Base-by-base conservation (phyloP, 2,797 vertebrate species). In the Siniperca undulata region DNA sequence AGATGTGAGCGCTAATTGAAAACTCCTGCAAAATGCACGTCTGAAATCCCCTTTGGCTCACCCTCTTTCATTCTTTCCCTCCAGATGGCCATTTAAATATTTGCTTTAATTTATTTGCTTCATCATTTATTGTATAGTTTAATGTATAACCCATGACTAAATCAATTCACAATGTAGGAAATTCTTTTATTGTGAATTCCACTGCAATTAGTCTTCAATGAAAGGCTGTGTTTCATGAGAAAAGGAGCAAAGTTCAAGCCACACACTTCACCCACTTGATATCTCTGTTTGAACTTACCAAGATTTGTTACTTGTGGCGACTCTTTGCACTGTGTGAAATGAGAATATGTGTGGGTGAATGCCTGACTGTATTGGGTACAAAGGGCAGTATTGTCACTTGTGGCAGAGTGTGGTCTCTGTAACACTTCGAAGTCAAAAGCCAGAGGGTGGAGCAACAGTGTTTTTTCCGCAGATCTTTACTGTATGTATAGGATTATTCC, bases 311-410 rank as follows among this genome's bases (percentile, higher is more conserved):
- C 70, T 82, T 66, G 76, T 62, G 75, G 67, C 1, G 14, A 72
- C 80, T 77, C 78, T 84, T 72, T 74, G 77, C 77, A 20, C 58
- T 56, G 69, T 67, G 75, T 72, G 76, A 71, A 77, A 71, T 30
- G 52, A 52, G 75, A 77, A 52, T 44, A 70, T 56, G 86, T 16
- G 24, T 66, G 69, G 87, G 74, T 88, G 83, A 87, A 83, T 75
- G 85, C 27, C 67, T 50, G 70, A 85, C 83, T 92, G 77, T 86
- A 73, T 19, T 27, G 40, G 80, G 66, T 69, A 90, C 88, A 93
- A 92, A 93, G 86, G 77, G 40, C 48, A 14, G 53, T 20, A 77
- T 80, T 91, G 83, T 88, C 77, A 76, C 62, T 77, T 62, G 83
- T 44, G 46, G 48, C 48, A 10, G 46, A 70, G 75, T 67, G 67